phyloP scores from a whole-genome alignment of 2,888 invertebrate genomes.

The Papilio elwesi region DNA sequence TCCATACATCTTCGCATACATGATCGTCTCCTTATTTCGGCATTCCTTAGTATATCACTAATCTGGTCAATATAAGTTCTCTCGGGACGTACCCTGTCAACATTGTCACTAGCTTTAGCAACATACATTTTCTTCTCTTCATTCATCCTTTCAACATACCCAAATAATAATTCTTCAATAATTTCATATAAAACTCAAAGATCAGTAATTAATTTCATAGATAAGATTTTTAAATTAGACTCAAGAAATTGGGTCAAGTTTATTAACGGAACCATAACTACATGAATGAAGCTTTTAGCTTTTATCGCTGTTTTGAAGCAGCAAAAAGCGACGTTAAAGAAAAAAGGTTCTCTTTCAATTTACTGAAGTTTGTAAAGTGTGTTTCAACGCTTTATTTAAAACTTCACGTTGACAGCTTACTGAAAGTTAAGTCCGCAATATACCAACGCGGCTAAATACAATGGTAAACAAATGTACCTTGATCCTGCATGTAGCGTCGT shows the following conservation, averaged over 20 bases:
- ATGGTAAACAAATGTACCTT: neutral
- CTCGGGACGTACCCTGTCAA: no score
- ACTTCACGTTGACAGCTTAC: conserved; percentile 2
- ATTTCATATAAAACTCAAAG: no score
- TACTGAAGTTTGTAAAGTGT: conserved; percentile 21
- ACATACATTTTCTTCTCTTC: no score
- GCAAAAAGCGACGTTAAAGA: conserved; percentile 13
- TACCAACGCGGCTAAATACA: neutral
- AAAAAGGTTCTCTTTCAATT: conserved; percentile 19
- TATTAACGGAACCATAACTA: conserved; percentile 20
- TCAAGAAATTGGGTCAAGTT: conserved; percentile 12
- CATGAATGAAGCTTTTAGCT: conserved; percentile 20
- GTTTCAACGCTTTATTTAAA: conserved; percentile 12
- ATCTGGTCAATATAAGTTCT: no score
- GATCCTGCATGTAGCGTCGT: neutral
- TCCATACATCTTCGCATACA: no score
- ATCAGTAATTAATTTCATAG: conserved; percentile 4
- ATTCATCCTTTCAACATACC: no score
- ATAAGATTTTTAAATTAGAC: conserved; percentile 5
- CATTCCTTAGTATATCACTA: no score
- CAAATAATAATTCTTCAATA: no score
- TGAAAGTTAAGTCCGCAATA: neutral
- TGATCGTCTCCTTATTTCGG: no score
- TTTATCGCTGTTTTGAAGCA: conserved; percentile 21
- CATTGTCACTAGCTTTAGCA: no score